Evolutionary conservation across 2,797 vertebrate genomes (phyloP).

Genomic region (Acanthurus tractus): DNA sequence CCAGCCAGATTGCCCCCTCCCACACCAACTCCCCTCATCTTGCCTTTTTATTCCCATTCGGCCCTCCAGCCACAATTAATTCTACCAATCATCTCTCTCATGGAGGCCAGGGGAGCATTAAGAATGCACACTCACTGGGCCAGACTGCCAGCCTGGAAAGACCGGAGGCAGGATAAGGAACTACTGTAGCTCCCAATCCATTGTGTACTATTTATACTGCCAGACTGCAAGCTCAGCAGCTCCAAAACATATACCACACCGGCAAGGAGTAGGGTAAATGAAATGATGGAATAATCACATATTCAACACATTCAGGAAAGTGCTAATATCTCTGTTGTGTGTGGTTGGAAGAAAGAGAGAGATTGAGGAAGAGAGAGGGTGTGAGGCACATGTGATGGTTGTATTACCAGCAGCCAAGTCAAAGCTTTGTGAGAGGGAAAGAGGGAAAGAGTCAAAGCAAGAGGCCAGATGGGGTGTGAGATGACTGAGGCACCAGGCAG

Average conservation of each 20-base stretch:
- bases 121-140: constrained; percentile 81
- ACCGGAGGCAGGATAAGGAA: constrained; percentile 67
- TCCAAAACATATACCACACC: constrained; percentile 34
- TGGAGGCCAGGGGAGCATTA: constrained; percentile 81
- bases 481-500: constrained; percentile 49
- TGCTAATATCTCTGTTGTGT: constrained; percentile 50
- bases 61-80: constrained; percentile 87
- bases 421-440: constrained; percentile 46
- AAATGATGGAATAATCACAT: constrained; percentile 41
- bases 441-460: constrained; percentile 40
- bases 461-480: constrained; percentile 76
- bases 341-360: background rate
- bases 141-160: constrained; percentile 63
- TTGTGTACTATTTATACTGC: constrained; percentile 64
- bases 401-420: constrained; percentile 63
- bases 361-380: background rate
- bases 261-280: background rate
- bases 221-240: constrained; percentile 71
- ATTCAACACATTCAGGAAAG: constrained; percentile 55
- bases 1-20: constrained; percentile 44
- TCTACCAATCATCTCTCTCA: constrained; percentile 81
- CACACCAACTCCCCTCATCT: constrained; percentile 27
- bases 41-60: constrained; percentile 68
- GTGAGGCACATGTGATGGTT: constrained; percentile 42
- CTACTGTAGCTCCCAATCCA: constrained; percentile 42